Percentiles rank a stretch among this genome's conserved stretches.
These are phyloP conservation scores for Autographa gamma DNA, from an alignment of 2,888 invertebrate species.

Conservation along the genomic window DNA sequence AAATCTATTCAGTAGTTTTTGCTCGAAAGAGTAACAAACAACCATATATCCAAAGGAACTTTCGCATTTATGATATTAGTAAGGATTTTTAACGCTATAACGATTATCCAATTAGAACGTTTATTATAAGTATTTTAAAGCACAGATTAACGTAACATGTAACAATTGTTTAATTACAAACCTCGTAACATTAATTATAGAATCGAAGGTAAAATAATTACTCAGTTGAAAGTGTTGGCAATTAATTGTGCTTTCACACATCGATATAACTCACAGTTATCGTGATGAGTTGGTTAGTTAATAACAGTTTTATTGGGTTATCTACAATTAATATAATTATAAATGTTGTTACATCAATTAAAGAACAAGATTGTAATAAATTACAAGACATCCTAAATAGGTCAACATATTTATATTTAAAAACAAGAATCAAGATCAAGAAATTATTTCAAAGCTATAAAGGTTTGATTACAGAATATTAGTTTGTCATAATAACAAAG, in stretches of 20 bases:
- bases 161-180: slow-evolving; percentile 9
- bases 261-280: slow-evolving; percentile 33
- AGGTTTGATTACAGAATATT: no score
- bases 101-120: not conserved
- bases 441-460: no score
- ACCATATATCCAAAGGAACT: no score
- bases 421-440: no score
- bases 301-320: slow-evolving; percentile 31
- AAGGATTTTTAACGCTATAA: not conserved
- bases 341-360: slow-evolving; percentile 31
- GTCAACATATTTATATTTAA: no score
- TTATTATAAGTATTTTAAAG: no score
- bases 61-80: no score
- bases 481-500: no score
- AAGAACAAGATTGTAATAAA: not conserved
- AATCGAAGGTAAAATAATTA: slow-evolving; percentile 26
- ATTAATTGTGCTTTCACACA: slow-evolving; percentile 48
- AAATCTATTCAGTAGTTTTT: no score
- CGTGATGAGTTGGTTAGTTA: slow-evolving; percentile 41
- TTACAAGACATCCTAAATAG: no score
- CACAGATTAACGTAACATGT: slow-evolving; percentile 19
- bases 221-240: slow-evolving; percentile 20
- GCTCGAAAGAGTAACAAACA: no score
- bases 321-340: slow-evolving; percentile 31
- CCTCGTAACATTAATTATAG: slow-evolving; percentile 28